phyloP scores from a whole-genome alignment of 1,140 invertebrate species.

The Caerostris extrusa region DNA sequence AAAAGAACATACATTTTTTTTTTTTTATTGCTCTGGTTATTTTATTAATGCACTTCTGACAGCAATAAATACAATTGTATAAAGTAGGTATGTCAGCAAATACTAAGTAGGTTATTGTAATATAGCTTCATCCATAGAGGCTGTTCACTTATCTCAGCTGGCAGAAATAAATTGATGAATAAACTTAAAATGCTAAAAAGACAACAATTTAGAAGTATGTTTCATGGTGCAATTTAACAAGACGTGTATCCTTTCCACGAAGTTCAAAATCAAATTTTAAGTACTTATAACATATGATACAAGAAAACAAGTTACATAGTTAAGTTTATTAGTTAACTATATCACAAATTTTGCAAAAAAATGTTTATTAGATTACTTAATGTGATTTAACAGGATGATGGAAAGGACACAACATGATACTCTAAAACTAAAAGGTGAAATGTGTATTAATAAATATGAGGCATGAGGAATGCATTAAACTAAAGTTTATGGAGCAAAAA shows the following conservation, averaged over 20 bases:
- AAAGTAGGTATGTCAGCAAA: slow-evolving; percentile 43
- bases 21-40: slow-evolving; percentile 59
- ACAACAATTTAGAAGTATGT: too few species aligned
- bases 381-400: background rate
- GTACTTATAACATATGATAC: background rate
- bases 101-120: slow-evolving; percentile 32
- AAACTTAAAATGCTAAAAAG: background rate
- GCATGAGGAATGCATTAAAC: slow-evolving; percentile 65
- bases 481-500: slow-evolving; percentile 69
- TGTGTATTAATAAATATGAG: slow-evolving; percentile 41
- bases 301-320: background rate
- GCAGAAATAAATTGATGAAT: background rate
- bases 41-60: slow-evolving; percentile 23
- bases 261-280: background rate
- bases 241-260: background rate
- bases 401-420: background rate
- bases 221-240: background rate
- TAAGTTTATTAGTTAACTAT: background rate
- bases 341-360: background rate
- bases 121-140: slow-evolving; percentile 76
- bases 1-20: slow-evolving; percentile 28
- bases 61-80: slow-evolving; percentile 62
- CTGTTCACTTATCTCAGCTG: slow-evolving; percentile 36
- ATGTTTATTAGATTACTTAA: background rate
- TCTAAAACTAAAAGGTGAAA: slow-evolving; percentile 17